phyloP scores from a whole-genome alignment of 2,113 vertebrate genomes.

The Petrocephalus zakoni region DNA sequence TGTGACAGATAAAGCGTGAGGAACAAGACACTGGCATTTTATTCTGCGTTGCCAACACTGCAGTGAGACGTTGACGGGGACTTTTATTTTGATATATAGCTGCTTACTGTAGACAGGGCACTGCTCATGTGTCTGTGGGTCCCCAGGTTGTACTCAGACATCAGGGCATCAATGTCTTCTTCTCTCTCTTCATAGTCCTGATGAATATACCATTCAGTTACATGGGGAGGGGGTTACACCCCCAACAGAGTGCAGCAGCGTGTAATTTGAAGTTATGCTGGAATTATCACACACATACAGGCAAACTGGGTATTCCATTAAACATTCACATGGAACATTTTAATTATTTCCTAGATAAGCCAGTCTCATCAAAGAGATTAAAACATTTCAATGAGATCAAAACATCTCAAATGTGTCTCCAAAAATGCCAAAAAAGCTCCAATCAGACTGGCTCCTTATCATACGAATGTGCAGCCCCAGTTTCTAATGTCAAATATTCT shows the following conservation, averaged over 20 bases:
- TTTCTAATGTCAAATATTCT: neutral
- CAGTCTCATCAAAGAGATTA: neutral
- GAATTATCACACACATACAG: neutral
- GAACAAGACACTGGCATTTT: conserved; percentile 15
- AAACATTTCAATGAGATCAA: neutral
- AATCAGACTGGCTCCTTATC: neutral
- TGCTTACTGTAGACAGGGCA: conserved; percentile 71
- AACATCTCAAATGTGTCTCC: neutral
- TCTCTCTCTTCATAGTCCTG: conserved; percentile 70
- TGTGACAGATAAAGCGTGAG: neutral
- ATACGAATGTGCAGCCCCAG: neutral
- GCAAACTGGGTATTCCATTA: neutral
- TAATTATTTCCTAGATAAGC: neutral
- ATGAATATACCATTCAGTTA: conserved; percentile 35
- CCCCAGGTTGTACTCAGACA: conserved; percentile 54
- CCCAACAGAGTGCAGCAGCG: neutral
- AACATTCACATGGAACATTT: neutral
- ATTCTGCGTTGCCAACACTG: neutral
- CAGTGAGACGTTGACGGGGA: conserved; percentile 14
- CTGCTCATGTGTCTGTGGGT: conserved; percentile 51
- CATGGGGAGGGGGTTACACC: neutral
- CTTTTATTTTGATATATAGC: conserved; percentile 10
- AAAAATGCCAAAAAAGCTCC: neutral
- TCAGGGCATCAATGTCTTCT: conserved; percentile 66
- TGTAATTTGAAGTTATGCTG: neutral